Evolutionary conservation across 2,888 invertebrate genomes (phyloP).

Genomic region (Pharmacophagus antenor): DNA sequence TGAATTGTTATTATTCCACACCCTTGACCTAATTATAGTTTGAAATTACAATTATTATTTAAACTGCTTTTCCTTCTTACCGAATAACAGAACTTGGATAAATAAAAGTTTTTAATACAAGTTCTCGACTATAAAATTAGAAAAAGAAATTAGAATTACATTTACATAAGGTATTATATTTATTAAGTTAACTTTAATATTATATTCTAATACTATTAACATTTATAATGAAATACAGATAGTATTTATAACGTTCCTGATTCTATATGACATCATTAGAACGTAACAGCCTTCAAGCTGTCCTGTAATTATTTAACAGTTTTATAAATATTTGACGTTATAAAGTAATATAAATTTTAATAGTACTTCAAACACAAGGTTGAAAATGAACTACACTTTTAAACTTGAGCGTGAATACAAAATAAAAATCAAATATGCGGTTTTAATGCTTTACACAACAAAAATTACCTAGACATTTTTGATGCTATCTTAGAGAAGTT

Average conservation of each 20-base stretch:
- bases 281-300: conserved; percentile 26
- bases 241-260: conserved; percentile 6
- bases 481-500: too few relatives aligned
- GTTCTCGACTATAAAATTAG: not conserved
- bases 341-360: conserved; percentile 21
- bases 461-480: too few relatives aligned
- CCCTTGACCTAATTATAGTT: not conserved
- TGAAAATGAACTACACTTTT: too few relatives aligned
- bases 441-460: too few relatives aligned
- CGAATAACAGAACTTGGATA: not conserved
- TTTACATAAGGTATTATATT: too few relatives aligned
- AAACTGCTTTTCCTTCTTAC: not conserved
- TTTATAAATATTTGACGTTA: conserved; percentile 22
- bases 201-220: not conserved
- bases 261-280: conserved; percentile 25
- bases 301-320: conserved; percentile 28
- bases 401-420: too few relatives aligned
- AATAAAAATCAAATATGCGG: too few relatives aligned
- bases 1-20: not conserved
- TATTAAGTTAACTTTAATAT: not conserved
- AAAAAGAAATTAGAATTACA: not conserved
- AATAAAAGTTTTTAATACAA: not conserved
- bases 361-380: conserved; percentile 20
- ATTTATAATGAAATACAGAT: not conserved
- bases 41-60: not conserved